phyloP scores from a whole-genome alignment of 30 jellyfish, hydroid and myxozoan genomes.

The Hydra vulgaris region DNA sequence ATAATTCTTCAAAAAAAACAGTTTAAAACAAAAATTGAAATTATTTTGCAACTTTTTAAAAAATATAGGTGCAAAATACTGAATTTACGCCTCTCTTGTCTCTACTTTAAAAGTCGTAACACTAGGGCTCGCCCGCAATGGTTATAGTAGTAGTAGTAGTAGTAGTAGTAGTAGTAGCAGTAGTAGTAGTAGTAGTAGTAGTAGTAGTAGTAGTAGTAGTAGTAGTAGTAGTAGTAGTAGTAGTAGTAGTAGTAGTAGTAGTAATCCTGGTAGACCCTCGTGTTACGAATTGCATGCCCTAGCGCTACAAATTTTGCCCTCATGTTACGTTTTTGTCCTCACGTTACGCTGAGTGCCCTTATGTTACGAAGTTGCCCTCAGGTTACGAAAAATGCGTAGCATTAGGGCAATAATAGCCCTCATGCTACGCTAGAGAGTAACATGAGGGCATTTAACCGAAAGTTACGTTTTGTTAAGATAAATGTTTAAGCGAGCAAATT shows the following conservation, averaged over 20 bases:
- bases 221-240: constrained; percentile 2
- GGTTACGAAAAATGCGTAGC: background rate
- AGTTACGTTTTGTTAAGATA: too few species aligned
- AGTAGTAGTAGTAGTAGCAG: background rate
- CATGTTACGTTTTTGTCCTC: background rate
- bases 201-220: constrained; percentile 2
- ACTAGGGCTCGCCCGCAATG: too few species aligned
- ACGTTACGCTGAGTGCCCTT: background rate
- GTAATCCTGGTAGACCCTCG: background rate
- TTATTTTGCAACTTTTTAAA: too few species aligned
- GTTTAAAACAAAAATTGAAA: too few species aligned
- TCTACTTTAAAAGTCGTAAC: too few species aligned
- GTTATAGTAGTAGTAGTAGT: background rate
- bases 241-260: background rate
- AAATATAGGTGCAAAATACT: too few species aligned
- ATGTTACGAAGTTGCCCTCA: background rate
- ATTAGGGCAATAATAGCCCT: background rate
- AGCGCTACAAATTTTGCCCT: background rate
- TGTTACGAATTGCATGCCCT: background rate
- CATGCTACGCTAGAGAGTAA: background rate
- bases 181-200: constrained; percentile 3
- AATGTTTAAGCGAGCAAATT: too few species aligned
- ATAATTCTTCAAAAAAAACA: too few species aligned
- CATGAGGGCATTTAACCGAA: too few species aligned
- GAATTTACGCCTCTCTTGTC: too few species aligned